Percentiles rank a stretch among this genome's conserved stretches.
These are phyloP conservation scores for Gymnoscopelus braueri DNA, from an alignment of 2,797 vertebrate species.

Conservation along the genomic window DNA sequence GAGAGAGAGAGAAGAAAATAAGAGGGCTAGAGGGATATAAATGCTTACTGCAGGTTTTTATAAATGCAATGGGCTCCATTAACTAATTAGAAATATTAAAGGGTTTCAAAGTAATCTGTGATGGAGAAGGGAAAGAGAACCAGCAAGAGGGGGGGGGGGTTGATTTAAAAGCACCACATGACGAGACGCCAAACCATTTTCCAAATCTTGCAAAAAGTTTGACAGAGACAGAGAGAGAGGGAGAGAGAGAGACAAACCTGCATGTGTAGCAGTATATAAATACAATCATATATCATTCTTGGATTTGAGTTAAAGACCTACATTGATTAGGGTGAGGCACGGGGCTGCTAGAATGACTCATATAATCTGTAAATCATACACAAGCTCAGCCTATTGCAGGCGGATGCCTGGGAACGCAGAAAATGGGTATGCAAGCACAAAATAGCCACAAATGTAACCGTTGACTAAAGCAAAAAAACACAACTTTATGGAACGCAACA, in stretches of 20 bases:
- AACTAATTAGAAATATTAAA: conserved; percentile 87
- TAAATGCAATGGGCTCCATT: conserved; percentile 81
- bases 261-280: conserved; percentile 68
- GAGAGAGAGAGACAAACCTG: conserved; percentile 57
- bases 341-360: conserved; percentile 60
- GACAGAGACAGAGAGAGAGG: conserved; percentile 33
- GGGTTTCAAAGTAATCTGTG: conserved; percentile 71
- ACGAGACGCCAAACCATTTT: conserved; percentile 62
- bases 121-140: conserved; percentile 49
- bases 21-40: conserved; percentile 63
- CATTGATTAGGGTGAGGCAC: conserved; percentile 71
- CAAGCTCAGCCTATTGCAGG: conserved; percentile 53
- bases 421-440: conserved; percentile 58
- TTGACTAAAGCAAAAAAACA: conserved; percentile 55
- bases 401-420: conserved; percentile 28
- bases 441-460: conserved; percentile 52
- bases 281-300: conserved; percentile 60
- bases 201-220: conserved; percentile 72
- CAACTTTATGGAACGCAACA: no score
- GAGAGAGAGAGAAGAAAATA: conserved; percentile 20
- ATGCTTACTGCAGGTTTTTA: conserved; percentile 80
- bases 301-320: conserved; percentile 51
- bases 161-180: conserved; percentile 74
- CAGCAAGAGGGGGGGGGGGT: conserved; percentile 14
- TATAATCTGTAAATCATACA: conserved; percentile 69